Conservation (phyloP, 1,140 invertebrate species). For the Alviniconcha marisindica region DNA sequence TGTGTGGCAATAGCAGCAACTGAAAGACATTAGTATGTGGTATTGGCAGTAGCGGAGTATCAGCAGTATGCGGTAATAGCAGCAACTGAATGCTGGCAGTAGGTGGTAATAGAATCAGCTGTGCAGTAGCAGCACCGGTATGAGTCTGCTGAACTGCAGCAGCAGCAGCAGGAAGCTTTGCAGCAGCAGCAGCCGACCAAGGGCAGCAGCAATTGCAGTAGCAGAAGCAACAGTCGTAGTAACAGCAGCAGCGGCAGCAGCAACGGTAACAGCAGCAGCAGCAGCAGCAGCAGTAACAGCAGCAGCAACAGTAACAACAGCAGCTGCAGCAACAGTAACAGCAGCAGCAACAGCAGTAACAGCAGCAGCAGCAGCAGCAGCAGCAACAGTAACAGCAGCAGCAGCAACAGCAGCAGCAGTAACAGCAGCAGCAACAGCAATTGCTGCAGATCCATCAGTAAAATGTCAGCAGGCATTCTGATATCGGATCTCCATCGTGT, state of each 20-base stretch:
- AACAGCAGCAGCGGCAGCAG: not conserved
- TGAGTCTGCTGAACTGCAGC: not conserved
- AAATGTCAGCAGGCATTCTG: too few relatives aligned
- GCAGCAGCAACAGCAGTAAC: not conserved
- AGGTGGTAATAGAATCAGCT: too few relatives aligned
- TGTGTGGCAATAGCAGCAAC: too few relatives aligned
- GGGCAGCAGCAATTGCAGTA: too few relatives aligned
- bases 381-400: not conserved
- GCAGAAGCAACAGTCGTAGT: not conserved
- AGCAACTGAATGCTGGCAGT: too few relatives aligned
- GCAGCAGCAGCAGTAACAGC: not conserved
- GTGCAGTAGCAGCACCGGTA: not conserved
- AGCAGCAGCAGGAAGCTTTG: not conserved
- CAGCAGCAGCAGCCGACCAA: not conserved
- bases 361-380: not conserved
- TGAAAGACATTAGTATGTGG: too few relatives aligned
- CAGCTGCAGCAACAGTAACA: too few relatives aligned
- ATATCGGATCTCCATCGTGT: too few relatives aligned
- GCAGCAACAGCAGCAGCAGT: not conserved
- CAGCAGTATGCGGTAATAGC: too few relatives aligned
- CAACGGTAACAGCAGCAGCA: not conserved
- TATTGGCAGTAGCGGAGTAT: too few relatives aligned
- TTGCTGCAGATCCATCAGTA: not conserved
- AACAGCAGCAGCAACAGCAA: not conserved
- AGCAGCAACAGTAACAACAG: too few relatives aligned